Evolutionary conservation across 2,113 vertebrate species (phyloP).

Genomic region (Theristicus caerulescens): DNA sequence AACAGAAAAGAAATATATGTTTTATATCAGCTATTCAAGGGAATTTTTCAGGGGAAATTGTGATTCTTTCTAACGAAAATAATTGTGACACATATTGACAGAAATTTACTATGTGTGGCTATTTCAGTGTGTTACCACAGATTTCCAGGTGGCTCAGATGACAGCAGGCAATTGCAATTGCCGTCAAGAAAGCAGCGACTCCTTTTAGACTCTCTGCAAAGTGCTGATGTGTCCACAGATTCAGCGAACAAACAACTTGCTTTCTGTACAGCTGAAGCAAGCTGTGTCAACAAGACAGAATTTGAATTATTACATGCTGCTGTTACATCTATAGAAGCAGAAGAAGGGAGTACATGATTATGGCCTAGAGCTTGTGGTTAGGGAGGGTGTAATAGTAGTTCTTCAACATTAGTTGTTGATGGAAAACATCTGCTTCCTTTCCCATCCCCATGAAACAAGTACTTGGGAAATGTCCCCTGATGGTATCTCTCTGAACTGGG

Average conservation of each 20-base stretch:
- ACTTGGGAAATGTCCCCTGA: slow-evolving; percentile 49
- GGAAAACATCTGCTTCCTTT: slow-evolving; percentile 77
- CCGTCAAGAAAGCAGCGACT: slow-evolving; percentile 33
- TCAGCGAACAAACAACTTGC: slow-evolving; percentile 66
- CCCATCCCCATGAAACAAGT: slow-evolving; percentile 18
- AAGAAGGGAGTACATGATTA: slow-evolving; percentile 71
- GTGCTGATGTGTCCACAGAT: slow-evolving; percentile 70
- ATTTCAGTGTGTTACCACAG: not conserved
- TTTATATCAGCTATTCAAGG: not conserved
- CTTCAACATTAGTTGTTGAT: slow-evolving; percentile 57
- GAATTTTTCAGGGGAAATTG: not conserved
- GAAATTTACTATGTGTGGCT: not conserved
- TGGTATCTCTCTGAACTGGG: slow-evolving; percentile 39
- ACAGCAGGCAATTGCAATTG: not conserved
- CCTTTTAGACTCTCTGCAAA: slow-evolving; percentile 59
- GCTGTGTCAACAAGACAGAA: slow-evolving; percentile 75
- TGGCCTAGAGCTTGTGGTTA: slow-evolving; percentile 66
- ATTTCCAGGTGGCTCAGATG: not conserved
- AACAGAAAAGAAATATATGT: not conserved
- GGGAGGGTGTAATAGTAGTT: slow-evolving; percentile 62
- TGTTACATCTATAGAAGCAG: slow-evolving; percentile 61
- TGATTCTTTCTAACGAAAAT: not conserved
- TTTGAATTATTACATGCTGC: slow-evolving; percentile 74
- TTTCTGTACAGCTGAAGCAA: slow-evolving; percentile 74
- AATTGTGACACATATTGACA: not conserved